Conservation (phyloP, 2,888 invertebrate species). For the Crepidodera aurea region DNA sequence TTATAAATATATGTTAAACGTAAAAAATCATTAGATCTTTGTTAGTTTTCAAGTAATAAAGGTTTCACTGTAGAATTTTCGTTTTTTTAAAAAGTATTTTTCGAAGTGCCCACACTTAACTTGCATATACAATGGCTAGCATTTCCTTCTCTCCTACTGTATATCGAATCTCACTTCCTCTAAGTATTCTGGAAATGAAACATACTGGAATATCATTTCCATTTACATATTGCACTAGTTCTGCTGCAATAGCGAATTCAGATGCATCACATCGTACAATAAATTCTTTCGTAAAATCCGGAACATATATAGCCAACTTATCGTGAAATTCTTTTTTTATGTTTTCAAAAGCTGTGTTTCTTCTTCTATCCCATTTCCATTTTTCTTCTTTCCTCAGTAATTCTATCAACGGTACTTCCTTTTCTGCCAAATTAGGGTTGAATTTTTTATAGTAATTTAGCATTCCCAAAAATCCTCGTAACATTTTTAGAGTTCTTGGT, state of each 20-base stretch:
- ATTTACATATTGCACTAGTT: conserved; percentile 8
- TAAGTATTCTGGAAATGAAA: conserved; percentile 8
- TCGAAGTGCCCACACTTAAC: too few relatives aligned
- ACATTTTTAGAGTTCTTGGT: conserved; percentile 20
- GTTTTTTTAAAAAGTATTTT: too few relatives aligned
- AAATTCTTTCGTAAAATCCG: conserved; percentile 9
- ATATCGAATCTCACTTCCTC: conserved; percentile 11
- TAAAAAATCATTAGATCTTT: too few relatives aligned
- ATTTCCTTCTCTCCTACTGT: conserved; percentile 16
- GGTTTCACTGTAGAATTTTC: too few relatives aligned
- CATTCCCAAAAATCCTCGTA: conserved; percentile 27
- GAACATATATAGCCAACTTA: conserved; percentile 11
- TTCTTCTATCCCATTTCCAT: conserved; percentile 18
- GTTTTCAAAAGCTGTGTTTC: conserved; percentile 18
- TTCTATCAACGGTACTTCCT: conserved; percentile 16
- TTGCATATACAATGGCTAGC: conserved; percentile 20
- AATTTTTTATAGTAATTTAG: conserved; percentile 27
- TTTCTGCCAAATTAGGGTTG: conserved; percentile 10
- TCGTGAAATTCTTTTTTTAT: conserved; percentile 13
- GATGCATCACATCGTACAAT: conserved; percentile 21
- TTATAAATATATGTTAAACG: too few relatives aligned
- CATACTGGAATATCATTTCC: conserved; percentile 15
- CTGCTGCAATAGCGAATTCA: conserved; percentile 6
- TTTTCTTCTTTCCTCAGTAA: conserved; percentile 22
- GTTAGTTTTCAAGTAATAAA: too few relatives aligned